Base-by-base conservation (phyloP, 2,797 vertebrate genomes). In the Petrocephalus schoutedeni region DNA sequence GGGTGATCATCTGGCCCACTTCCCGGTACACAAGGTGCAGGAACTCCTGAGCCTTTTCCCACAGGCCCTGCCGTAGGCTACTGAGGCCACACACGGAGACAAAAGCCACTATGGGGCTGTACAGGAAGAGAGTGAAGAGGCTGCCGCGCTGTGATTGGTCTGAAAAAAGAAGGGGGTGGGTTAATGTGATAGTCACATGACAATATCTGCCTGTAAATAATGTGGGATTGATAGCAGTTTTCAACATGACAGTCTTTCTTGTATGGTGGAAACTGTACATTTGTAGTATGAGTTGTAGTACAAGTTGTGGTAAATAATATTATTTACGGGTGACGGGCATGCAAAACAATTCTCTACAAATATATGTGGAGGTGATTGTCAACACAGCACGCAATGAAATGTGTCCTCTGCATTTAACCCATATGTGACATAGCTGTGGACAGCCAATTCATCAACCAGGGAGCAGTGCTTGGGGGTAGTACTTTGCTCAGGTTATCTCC, bases 71-170 rank as follows among this genome's bases (percentile, higher is more conserved):
- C 67, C 96, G 96, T 94, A 99, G 95, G 91, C 96, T 99, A 94
- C 92, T 97, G 71, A 99, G 93, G 92, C 98, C 98, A 90, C 97
- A 99, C 91, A 99, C 95, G 74, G 98, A 98, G 16, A 97, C 96
- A 95, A 99, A 99, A 45, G 97, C 98, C 96, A 99, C 95, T 89
- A 99, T 96, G 1, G 98, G 98, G 88, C 97, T 98, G 96, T 99
- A 98, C 93, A 99, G 96, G 95, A 99, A 99, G 91, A 99, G 96
- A 16, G 98, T 99, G 96, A 99, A 99, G 94, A 99, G 97, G 94
- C 98, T 99, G 89, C 98, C 98, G 85, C 96, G 97, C 93, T 98
- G 98, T 89, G 97, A 97, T 89, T 98, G 98, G 95, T 99, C 98
- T 99, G 91, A 58, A 93, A 90, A 89, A 86, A 80, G 23, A 32